Conservation (phyloP, 2,113 vertebrate genomes). For the Halichoerus grypus region DNA sequence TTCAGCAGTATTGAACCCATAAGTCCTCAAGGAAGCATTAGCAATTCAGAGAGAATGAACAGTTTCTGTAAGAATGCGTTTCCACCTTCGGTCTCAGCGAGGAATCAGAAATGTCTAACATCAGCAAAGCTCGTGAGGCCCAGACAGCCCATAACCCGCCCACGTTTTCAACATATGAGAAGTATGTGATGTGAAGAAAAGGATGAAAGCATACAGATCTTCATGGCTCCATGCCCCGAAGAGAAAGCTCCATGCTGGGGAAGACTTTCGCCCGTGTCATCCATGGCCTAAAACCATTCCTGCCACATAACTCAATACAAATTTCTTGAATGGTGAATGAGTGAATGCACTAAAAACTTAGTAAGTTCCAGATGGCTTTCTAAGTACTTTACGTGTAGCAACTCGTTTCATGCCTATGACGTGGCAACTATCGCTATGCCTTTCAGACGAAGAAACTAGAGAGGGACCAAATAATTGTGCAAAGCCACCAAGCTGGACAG, state of each 20-base stretch:
- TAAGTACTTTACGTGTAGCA: not conserved
- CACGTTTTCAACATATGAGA: not conserved
- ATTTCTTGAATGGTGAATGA: not conserved
- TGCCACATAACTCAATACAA: not conserved
- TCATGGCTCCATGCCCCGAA: not conserved
- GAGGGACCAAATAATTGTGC: not conserved
- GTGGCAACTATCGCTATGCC: fast-evolving
- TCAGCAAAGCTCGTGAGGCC: not conserved
- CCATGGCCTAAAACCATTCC: not conserved
- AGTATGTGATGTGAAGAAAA: not conserved
- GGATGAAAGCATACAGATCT: not conserved
- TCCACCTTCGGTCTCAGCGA: not conserved
- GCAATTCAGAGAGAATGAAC: slow-evolving; percentile 11
- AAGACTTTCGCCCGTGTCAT: not conserved
- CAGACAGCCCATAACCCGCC: fast-evolving
- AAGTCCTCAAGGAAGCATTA: not conserved
- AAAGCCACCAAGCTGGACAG: not conserved
- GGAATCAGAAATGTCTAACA: not conserved
- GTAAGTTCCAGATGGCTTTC: not conserved
- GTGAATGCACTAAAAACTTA: not conserved
- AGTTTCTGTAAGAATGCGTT: not conserved
- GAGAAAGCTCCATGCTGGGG: not conserved
- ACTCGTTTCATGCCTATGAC: not conserved
- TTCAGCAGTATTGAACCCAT: not conserved
- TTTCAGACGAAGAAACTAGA: not conserved